Conservation (phyloP, 23 tunicate genomes). For the Halocynthia aurantium region DNA sequence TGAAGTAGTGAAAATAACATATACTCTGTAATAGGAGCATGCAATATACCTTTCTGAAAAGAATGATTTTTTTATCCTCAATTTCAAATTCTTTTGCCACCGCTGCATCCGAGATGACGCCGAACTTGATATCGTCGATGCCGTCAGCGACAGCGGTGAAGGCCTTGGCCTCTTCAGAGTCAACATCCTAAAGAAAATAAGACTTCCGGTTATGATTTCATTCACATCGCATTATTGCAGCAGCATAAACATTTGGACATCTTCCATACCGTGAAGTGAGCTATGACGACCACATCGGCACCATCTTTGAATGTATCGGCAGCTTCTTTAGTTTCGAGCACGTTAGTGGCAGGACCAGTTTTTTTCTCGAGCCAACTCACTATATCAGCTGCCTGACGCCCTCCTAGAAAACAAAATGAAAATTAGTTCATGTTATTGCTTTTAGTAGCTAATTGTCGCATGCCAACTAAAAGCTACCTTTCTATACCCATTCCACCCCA, state of each 20-base stretch:
- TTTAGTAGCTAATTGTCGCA: background rate
- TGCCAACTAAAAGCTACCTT: no score
- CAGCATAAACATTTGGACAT: no score
- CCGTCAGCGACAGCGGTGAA: conserved; percentile 68
- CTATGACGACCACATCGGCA: conserved; percentile 84
- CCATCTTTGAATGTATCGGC: conserved; percentile 34
- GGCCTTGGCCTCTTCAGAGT: conserved; percentile 18
- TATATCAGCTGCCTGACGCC: conserved; percentile 83
- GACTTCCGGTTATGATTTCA: background rate
- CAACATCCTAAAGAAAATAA: conserved; percentile 39
- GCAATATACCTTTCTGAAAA: conserved; percentile 68
- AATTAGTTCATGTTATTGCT: background rate
- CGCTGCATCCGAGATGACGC: conserved; percentile 49
- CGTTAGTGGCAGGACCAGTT: conserved; percentile 88
- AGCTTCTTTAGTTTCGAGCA: conserved; percentile 42
- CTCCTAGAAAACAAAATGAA: conserved; percentile 34
- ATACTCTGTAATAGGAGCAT: background rate
- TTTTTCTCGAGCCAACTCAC: conserved; percentile 91
- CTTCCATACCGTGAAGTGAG: conserved; percentile 49
- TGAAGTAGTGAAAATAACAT: no score
- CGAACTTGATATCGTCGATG: conserved; percentile 88
- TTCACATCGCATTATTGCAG: background rate
- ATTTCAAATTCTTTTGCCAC: conserved; percentile 59
- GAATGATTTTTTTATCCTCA: conserved; percentile 29
- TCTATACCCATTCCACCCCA: no score